Evolutionary conservation across 1,140 invertebrate species (phyloP).

Genomic region (Tribolium madens): DNA sequence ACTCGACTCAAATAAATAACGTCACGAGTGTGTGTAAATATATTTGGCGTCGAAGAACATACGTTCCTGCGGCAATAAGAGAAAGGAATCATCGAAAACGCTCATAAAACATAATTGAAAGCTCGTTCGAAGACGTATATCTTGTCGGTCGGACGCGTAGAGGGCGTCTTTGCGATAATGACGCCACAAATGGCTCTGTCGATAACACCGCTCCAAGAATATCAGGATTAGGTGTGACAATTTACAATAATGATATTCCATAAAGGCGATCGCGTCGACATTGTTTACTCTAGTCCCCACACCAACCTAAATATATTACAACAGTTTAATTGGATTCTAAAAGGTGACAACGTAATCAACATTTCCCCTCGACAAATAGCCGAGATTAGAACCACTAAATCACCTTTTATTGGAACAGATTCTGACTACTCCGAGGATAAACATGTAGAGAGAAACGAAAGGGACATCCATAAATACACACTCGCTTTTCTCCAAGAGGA

Average conservation of each 20-base stretch:
- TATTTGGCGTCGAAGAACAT: conserved; percentile 14
- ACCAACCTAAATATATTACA: background rate
- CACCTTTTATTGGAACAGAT: conserved; percentile 27
- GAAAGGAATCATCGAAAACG: conserved; percentile 46
- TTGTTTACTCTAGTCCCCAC: conserved; percentile 14
- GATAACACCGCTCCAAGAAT: conserved; percentile 54
- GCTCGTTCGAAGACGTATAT: conserved; percentile 57
- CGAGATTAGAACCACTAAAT: conserved; percentile 31
- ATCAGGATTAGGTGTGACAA: conserved; percentile 41
- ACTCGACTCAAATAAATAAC: conserved; percentile 20
- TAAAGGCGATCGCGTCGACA: conserved; percentile 33
- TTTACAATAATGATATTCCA: conserved; percentile 44
- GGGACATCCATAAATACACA: conserved; percentile 23
- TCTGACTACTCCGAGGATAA: conserved; percentile 7
- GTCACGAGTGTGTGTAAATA: conserved; percentile 1
- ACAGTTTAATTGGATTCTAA: conserved; percentile 32
- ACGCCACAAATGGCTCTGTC: conserved; percentile 57
- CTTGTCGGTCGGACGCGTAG: conserved; percentile 50
- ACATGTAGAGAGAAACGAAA: conserved; percentile 14
- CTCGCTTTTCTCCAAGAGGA: background rate
- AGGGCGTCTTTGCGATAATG: conserved; percentile 55
- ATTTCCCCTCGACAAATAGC: conserved; percentile 12
- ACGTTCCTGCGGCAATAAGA: conserved; percentile 43
- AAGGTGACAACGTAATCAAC: conserved; percentile 25
- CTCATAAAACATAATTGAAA: conserved; percentile 59